Conservation (phyloP, 2,888 invertebrate species). For the Chrysodeixis includens region DNA sequence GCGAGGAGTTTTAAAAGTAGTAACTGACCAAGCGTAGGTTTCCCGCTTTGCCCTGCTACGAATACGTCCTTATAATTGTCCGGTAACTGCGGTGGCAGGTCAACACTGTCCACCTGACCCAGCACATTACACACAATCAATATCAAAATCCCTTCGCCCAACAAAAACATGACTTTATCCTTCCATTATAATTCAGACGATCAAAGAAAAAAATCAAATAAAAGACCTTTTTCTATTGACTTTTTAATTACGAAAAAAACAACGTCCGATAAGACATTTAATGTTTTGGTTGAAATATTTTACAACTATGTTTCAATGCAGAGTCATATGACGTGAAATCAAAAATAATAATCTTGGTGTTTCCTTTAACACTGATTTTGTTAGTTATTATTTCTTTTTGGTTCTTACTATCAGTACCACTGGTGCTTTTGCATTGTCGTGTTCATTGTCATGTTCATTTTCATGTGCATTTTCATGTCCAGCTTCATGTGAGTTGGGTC, state of each 20-base stretch:
- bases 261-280: conserved; percentile 37
- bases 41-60: conserved; percentile 53
- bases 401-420: conserved; percentile 46
- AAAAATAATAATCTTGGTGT: conserved; percentile 21
- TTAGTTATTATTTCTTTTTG: conserved; percentile 24
- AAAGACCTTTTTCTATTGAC: conserved; percentile 28
- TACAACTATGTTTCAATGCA: conserved; percentile 15
- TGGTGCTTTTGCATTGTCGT: conserved; percentile 9
- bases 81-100: conserved; percentile 29
- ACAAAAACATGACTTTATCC: conserved; percentile 38
- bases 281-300: conserved; percentile 39
- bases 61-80: conserved; percentile 65
- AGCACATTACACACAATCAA: conserved; percentile 33
- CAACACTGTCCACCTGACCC: not conserved
- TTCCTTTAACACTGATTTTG: conserved; percentile 8
- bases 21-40: conserved; percentile 65
- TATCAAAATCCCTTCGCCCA: conserved; percentile 30
- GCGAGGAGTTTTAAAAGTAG: not conserved
- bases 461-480: not conserved
- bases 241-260: conserved; percentile 53
- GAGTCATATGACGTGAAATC: conserved; percentile 8
- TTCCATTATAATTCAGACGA: conserved; percentile 27
- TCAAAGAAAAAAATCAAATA: conserved; percentile 14
- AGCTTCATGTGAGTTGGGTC: not conserved
- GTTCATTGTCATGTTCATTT: not conserved